phyloP scores from a whole-genome alignment of 1,140 invertebrate species.

The Papilio xuthus region DNA sequence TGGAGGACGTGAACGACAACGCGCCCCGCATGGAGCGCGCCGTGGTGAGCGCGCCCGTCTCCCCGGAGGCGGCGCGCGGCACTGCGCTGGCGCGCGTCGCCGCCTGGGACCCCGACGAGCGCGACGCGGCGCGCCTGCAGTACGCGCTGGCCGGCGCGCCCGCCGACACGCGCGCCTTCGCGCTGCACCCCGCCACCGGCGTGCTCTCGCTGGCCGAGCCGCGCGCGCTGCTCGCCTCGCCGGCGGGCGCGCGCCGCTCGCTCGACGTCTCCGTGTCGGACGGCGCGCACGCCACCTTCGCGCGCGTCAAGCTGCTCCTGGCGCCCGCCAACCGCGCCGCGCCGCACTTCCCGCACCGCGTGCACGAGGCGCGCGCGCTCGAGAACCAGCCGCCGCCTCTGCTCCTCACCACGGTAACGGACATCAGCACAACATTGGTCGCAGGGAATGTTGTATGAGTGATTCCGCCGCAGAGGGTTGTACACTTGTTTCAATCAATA shows the following conservation, averaged over 20 bases:
- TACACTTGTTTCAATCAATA: too few relatives aligned
- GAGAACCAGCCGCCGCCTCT: slow-evolving; percentile 92
- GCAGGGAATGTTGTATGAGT: too few relatives aligned
- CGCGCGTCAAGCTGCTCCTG: slow-evolving; percentile 90
- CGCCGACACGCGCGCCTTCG: slow-evolving; percentile 89
- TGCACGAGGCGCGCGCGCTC: slow-evolving; percentile 88
- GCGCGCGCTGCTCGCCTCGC: slow-evolving; percentile 75
- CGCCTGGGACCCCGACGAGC: slow-evolving; percentile 92
- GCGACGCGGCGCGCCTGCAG: slow-evolving; percentile 87
- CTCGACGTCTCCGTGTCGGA: slow-evolving; percentile 95
- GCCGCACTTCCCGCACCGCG: slow-evolving; percentile 88
- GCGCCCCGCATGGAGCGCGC: slow-evolving; percentile 91
- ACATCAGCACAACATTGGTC: too few relatives aligned
- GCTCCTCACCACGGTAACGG: slow-evolving; percentile 84
- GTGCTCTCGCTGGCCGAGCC: slow-evolving; percentile 86
- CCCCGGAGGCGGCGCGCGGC: slow-evolving; percentile 90
- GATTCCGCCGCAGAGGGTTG: too few relatives aligned
- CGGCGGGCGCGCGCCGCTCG: slow-evolving; percentile 60
- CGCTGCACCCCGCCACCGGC: slow-evolving; percentile 85
- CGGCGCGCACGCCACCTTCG: slow-evolving; percentile 93
- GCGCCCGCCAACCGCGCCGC: slow-evolving; percentile 90
- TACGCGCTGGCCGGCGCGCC: slow-evolving; percentile 94
- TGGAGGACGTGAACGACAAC: slow-evolving; percentile 94
- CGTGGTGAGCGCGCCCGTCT: slow-evolving; percentile 87
- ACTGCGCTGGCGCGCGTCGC: slow-evolving; percentile 93